phyloP scores from a whole-genome alignment of 2,888 invertebrate genomes.

The Anoncus sp. region DNA sequence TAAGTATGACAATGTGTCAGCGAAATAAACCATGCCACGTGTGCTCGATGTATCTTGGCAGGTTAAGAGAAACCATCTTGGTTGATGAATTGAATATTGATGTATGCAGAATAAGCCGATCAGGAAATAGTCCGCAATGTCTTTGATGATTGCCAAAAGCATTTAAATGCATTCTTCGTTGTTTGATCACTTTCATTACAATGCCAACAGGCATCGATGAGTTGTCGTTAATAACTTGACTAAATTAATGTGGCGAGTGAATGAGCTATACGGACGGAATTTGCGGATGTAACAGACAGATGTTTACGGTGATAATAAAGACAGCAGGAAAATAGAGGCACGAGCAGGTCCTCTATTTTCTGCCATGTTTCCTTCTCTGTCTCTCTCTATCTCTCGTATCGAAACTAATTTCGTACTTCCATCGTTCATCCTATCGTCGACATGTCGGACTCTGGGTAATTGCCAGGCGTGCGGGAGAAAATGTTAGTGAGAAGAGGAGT shows the following conservation, averaged over 20 bases:
- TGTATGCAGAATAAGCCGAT: not conserved
- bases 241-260: conserved; percentile 28
- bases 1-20: conserved; percentile 2
- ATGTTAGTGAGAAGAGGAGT: conserved; percentile 26
- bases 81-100: not conserved
- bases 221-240: conserved; percentile 9
- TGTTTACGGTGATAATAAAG: conserved; percentile 13
- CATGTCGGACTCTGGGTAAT: conserved; percentile 57
- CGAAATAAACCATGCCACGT: conserved; percentile 10
- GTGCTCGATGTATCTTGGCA: not conserved
- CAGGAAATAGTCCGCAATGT: not conserved
- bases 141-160: not conserved
- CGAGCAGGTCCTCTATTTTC: conserved; percentile 18
- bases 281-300: not conserved
- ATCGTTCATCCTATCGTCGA: conserved; percentile 62
- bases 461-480: conserved; percentile 52
- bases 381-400: conserved; percentile 46
- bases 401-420: conserved; percentile 61
- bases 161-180: not conserved
- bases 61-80: conserved; percentile 5
- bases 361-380: not conserved
- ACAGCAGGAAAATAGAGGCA: conserved; percentile 18
- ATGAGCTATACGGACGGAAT: conserved; percentile 21
- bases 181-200: not conserved
- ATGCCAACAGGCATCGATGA: not conserved